These are phyloP conservation scores for Tragelaphus imberbis DNA, from an alignment of 2,113 vertebrate genomes.

Conservation along the genomic window DNA sequence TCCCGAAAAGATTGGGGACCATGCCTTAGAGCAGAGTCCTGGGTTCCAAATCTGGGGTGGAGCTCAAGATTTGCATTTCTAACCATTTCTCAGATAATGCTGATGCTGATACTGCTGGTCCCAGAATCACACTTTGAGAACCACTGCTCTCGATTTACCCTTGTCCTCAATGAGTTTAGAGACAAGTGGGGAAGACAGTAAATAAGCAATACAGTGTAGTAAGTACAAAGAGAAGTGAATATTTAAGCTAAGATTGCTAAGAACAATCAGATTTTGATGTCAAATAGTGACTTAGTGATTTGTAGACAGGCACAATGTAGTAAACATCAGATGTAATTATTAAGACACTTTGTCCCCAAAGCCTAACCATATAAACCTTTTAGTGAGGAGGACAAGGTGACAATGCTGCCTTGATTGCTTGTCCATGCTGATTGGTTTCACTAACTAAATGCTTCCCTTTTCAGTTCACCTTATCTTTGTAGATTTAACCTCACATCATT, in stretches of 20 bases:
- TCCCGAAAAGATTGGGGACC: neutral
- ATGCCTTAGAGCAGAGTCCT: neutral
- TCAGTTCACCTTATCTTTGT: neutral
- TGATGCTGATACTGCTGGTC: neutral
- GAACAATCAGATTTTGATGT: neutral
- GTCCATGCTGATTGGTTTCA: neutral
- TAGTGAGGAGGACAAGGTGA: neutral
- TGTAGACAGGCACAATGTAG: neutral
- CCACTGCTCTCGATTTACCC: neutral
- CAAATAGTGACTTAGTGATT: neutral
- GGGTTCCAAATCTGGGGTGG: fast-evolving
- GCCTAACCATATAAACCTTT: neutral
- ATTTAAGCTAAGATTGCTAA: neutral
- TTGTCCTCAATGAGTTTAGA: neutral
- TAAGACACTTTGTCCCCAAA: neutral
- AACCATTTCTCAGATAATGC: neutral
- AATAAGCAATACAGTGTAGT: neutral
- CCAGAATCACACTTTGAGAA: neutral
- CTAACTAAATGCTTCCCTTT: neutral
- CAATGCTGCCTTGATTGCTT: neutral
- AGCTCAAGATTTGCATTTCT: neutral
- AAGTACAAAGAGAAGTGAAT: neutral
- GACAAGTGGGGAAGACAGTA: neutral
- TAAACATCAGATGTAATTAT: neutral
- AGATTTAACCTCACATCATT: conserved; percentile 5